Evolutionary conservation across 2,113 vertebrate species (phyloP).

Genomic region (Gallinago paraguaiae): DNA sequence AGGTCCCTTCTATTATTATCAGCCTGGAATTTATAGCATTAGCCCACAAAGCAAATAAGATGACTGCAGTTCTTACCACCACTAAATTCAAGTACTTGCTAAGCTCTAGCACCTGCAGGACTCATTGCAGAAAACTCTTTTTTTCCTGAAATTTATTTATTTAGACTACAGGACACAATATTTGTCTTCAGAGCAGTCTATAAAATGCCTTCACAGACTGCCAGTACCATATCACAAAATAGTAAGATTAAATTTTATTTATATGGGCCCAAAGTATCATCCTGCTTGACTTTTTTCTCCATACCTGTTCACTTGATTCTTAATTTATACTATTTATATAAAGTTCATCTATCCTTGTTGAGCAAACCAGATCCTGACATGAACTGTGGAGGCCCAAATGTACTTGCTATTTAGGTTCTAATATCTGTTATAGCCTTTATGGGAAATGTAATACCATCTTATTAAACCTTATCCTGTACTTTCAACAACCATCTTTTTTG

Average conservation of each 20-base stretch:
- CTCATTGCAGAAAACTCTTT: neutral
- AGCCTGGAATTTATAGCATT: neutral
- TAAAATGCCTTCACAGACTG: neutral
- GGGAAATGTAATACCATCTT: neutral
- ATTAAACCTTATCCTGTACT: neutral
- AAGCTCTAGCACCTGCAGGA: neutral
- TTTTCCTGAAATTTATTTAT: neutral
- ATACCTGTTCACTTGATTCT: neutral
- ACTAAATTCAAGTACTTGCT: neutral
- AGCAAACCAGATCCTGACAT: neutral
- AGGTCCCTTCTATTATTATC: neutral
- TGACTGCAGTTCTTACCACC: neutral
- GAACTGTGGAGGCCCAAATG: neutral
- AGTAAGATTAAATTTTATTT: neutral
- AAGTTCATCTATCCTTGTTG: neutral
- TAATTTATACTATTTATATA: neutral
- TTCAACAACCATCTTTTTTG: neutral
- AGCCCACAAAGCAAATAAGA: neutral
- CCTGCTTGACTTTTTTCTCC: neutral
- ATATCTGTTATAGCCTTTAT: neutral
- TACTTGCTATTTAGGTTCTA: neutral
- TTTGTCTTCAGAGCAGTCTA: neutral
- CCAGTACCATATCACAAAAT: neutral
- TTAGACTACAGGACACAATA: neutral
- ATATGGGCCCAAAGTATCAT: neutral